These are phyloP conservation scores for Perca flavescens DNA, from an alignment of 2,113 vertebrate genomes.

Conservation along the genomic window DNA sequence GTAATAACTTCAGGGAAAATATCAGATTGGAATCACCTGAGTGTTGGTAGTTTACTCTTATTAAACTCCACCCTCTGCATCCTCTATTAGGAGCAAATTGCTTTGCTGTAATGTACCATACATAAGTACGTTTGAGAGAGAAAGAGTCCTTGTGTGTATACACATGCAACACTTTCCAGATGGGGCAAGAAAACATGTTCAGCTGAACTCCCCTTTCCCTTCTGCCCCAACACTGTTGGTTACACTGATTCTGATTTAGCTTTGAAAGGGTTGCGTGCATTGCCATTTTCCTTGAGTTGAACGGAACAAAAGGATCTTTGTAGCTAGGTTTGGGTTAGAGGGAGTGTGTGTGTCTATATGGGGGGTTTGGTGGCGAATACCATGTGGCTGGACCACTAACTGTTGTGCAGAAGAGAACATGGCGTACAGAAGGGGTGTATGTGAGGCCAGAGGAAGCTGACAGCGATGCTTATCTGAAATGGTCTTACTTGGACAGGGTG, in stretches of 20 bases:
- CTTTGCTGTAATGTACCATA: slow-evolving; percentile 66
- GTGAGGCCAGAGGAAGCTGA: slow-evolving; percentile 64
- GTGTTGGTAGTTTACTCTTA: slow-evolving; percentile 47
- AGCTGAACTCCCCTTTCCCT: slow-evolving; percentile 39
- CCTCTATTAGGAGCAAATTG: slow-evolving; percentile 66
- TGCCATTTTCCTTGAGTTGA: slow-evolving; percentile 74
- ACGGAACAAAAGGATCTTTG: slow-evolving; percentile 83
- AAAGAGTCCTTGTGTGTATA: slow-evolving; percentile 41
- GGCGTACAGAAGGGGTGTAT: slow-evolving; percentile 48
- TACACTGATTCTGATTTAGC: slow-evolving; percentile 70
- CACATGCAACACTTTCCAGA: slow-evolving; percentile 79
- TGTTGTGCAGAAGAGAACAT: slow-evolving; percentile 62
- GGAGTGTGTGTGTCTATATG: slow-evolving; percentile 51
- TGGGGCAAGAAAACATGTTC: slow-evolving; percentile 72
- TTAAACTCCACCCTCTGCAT: slow-evolving; percentile 71
- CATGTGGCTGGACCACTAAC: slow-evolving; percentile 69
- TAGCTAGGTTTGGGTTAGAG: slow-evolving; percentile 67
- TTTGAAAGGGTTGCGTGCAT: slow-evolving; percentile 71
- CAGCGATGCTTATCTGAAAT: slow-evolving; percentile 72
- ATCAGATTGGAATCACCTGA: slow-evolving; percentile 73
- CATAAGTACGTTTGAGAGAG: slow-evolving; percentile 32
- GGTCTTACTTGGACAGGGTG: slow-evolving; percentile 40
- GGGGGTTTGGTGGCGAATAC: slow-evolving; percentile 60
- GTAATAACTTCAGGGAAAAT: slow-evolving; percentile 56
- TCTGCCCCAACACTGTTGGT: slow-evolving; percentile 51